Evolutionary conservation across 2,797 vertebrate species (phyloP).

Genomic region (Girardinus metallicus): DNA sequence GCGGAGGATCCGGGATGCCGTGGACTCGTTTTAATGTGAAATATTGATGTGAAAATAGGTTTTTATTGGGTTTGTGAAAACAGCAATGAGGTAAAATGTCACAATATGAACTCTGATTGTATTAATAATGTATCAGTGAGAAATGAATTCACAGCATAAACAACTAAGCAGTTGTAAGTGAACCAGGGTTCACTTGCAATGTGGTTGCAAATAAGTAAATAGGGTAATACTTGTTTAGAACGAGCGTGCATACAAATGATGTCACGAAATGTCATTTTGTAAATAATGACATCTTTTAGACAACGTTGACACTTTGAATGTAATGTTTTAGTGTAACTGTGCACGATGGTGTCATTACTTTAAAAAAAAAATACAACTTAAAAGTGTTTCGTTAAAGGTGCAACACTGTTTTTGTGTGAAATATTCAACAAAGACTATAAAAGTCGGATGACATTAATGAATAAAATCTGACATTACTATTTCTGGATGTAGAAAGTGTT

Average conservation of each 20-base stretch:
- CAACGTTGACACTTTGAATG: too few relatives aligned
- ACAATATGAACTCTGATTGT: neutral
- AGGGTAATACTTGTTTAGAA: too few relatives aligned
- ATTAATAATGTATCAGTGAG: neutral
- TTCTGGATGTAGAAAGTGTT: neutral
- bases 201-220: neutral
- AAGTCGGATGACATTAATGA: neutral
- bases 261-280: too few relatives aligned
- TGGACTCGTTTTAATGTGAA: neutral
- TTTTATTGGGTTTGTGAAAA: neutral
- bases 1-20: neutral
- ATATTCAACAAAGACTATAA: neutral
- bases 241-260: too few relatives aligned
- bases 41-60: neutral
- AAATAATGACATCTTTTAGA: too few relatives aligned
- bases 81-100: neutral
- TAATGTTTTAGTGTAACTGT: too few relatives aligned
- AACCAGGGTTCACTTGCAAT: too few relatives aligned
- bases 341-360: too few relatives aligned
- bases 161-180: neutral
- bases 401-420: neutral
- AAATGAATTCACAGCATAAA: neutral
- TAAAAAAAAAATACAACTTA: too few relatives aligned
- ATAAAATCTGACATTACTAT: neutral
- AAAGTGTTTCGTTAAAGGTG: too few relatives aligned